Base-by-base conservation (phyloP, 2,888 invertebrate genomes). In the Hoplodrina ambigua region DNA sequence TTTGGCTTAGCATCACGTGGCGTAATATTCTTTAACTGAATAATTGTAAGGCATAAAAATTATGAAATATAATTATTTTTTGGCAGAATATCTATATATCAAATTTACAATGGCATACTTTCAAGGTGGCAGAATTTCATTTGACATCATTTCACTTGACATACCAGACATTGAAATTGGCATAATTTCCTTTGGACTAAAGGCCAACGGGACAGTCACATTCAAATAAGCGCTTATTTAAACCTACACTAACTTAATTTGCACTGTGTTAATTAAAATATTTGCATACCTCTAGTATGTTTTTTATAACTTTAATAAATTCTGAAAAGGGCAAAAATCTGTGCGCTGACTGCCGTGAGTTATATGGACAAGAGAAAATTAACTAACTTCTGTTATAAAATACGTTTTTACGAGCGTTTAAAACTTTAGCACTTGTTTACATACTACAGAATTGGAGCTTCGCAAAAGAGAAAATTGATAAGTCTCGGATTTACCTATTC, bases 331-430 rank as follows among this genome's bases (percentile, higher is more conserved):
- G 59, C 19, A 61, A 76, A 82, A 80, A 80, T 63, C 61, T 69
- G 67, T 77, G 69, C 64, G 52, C 59, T 68, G 65, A 76, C 66
- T 59, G 46, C 67, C 60, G 69, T 76, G 62, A 62, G 78, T 72
- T 79, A 86, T 83, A 86, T 75, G 81, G 76, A 77, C 76, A 66
- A 74, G 79, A 76, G 78, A 81, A 86, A 84, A 89, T 90, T 85
- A 89, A 82, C 78, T 85, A 90, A 89, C 75, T 89, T 89, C 65
- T 33, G 81, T 66, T 81, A 68, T 87, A 85, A 89, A 87, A 86
- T 84, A 85, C 50, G 75, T 76, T 87, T 87, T 88, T 87, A 87
- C 75, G 87, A 81, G 73, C 74, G 66, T 82, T 80, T 74, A 65
- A 86, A 87, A 85, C 88, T 86, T 70, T 58, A 41, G 62, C 46